Conservation (phyloP, 2,888 invertebrate genomes). For the Ariolimax columbianus region DNA sequence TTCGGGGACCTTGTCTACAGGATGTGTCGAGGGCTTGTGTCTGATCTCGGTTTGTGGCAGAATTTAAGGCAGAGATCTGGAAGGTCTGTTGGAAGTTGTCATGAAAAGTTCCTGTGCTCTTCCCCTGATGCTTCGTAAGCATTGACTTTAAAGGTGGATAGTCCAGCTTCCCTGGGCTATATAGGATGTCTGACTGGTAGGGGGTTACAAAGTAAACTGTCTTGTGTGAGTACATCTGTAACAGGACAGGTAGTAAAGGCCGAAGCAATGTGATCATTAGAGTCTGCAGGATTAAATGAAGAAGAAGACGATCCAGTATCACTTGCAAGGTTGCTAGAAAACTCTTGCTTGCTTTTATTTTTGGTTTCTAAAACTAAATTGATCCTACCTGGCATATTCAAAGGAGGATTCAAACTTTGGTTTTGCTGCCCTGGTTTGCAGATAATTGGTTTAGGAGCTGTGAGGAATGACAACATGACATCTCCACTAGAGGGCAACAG, state of each 20-base stretch:
- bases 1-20: neutral
- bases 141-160: slow-evolving; percentile 8
- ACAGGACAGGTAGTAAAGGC: too few species aligned
- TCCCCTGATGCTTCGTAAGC: too few species aligned
- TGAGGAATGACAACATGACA: neutral
- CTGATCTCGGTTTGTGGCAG: neutral
- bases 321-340: neutral
- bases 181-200: neutral
- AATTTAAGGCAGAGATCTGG: neutral
- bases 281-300: neutral
- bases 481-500: neutral
- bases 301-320: neutral
- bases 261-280: too few species aligned
- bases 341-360: neutral
- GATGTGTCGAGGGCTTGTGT: neutral
- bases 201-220: neutral
- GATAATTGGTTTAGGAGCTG: neutral
- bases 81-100: neutral
- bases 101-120: too few species aligned
- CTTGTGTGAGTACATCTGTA: neutral
- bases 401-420: neutral
- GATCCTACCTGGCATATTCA: neutral
- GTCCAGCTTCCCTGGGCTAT: slow-evolving; percentile 5
- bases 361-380: neutral
- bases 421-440: neutral